Conservation (phyloP, 1,140 invertebrate genomes). For the Drosophila subobscura region DNA sequence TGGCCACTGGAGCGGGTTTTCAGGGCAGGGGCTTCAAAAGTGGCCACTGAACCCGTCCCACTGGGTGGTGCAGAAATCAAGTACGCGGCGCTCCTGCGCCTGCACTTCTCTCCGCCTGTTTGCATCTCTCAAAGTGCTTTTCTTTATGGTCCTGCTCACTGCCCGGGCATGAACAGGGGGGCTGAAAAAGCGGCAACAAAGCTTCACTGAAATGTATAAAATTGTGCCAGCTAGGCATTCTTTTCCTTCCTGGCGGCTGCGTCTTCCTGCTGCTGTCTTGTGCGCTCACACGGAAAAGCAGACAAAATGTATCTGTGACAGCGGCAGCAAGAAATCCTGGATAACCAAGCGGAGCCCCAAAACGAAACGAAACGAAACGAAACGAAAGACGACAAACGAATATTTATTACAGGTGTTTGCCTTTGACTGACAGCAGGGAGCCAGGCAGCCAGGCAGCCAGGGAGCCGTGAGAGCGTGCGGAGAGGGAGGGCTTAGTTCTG, state of each 20-base stretch:
- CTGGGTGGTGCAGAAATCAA: constrained; percentile 25
- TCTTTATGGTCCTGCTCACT: constrained; percentile 9
- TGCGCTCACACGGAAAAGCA: constrained; percentile 75
- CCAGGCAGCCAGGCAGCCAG: constrained; percentile 48
- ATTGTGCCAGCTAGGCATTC: constrained; percentile 64
- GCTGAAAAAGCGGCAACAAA: background rate
- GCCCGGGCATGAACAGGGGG: constrained; percentile 6
- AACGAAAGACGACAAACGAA: constrained; percentile 73
- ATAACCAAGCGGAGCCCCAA: constrained; percentile 61
- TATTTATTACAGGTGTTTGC: constrained; percentile 81
- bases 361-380: constrained; percentile 21
- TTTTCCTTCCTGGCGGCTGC: constrained; percentile 18
- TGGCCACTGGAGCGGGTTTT: constrained; percentile 31
- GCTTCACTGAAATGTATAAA: constrained; percentile 48
- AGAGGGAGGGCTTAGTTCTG: constrained; percentile 18
- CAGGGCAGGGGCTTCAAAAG: constrained; percentile 7
- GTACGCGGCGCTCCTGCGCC: constrained; percentile 47
- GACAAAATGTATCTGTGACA: constrained; percentile 74
- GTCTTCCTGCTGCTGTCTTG: constrained; percentile 35
- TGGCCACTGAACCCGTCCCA: constrained; percentile 50
- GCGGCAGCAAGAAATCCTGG: constrained; percentile 63
- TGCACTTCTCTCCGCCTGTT: constrained; percentile 55
- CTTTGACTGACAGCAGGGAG: constrained; percentile 73
- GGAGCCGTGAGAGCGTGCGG: background rate
- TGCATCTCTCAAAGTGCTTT: constrained; percentile 19